These are phyloP conservation scores for Pocillopora damicornis DNA, from an alignment of 64 coral and sea anemone genomes.

Conservation along the genomic window DNA sequence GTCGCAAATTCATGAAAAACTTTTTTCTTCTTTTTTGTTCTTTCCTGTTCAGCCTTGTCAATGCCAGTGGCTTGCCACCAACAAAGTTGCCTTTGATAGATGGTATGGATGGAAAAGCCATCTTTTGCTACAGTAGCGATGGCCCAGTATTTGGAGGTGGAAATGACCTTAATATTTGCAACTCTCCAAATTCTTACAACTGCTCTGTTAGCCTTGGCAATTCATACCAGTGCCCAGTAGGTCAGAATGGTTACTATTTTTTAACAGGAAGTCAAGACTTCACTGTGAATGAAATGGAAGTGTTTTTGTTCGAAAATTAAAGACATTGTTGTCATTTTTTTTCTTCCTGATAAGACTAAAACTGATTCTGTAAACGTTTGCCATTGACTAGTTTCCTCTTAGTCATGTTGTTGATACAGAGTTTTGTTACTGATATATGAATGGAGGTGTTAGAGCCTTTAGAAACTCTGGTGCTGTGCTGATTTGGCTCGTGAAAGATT, in stretches of 20 bases:
- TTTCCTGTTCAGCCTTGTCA: conserved; percentile 70
- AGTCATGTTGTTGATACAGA: too few relatives aligned
- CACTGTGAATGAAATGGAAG: conserved; percentile 35
- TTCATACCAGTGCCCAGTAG: conserved; percentile 27
- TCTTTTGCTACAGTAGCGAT: conserved; percentile 23
- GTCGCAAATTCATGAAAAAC: too few relatives aligned
- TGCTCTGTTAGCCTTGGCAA: not conserved
- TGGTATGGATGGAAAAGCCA: conserved; percentile 7
- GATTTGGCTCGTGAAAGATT: too few relatives aligned
- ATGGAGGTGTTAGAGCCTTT: too few relatives aligned
- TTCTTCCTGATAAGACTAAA: too few relatives aligned
- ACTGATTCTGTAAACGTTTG: too few relatives aligned
- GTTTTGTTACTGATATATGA: too few relatives aligned
- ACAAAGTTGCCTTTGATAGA: conserved; percentile 32
- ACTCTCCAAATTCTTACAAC: conserved; percentile 27
- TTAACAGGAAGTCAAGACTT: conserved; percentile 29
- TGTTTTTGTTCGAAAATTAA: conserved; percentile 26
- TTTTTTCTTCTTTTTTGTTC: not conserved
- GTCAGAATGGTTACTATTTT: conserved; percentile 5
- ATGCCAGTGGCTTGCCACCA: conserved; percentile 21
- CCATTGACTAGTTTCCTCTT: too few relatives aligned
- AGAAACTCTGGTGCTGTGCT: too few relatives aligned
- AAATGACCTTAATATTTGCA: conserved; percentile 37
- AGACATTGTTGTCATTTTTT: not conserved
- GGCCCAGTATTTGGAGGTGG: conserved; percentile 63